Percentiles rank a stretch among this genome's conserved stretches.
phyloP scores from a whole-genome alignment of 2,888 invertebrate genomes.

The Andrena fulva region DNA sequence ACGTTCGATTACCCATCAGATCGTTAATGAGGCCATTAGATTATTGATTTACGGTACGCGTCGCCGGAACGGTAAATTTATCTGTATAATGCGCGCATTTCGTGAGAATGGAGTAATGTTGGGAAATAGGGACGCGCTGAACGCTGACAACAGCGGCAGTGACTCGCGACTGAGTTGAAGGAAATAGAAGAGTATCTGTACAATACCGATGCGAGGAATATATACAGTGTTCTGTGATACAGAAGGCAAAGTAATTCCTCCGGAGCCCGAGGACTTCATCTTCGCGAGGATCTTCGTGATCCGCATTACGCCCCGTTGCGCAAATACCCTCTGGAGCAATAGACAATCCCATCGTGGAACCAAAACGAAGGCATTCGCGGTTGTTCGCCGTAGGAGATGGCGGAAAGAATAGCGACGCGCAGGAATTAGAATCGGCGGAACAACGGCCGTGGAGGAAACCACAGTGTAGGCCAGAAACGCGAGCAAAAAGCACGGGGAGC shows the following conservation, averaged over 20 bases:
- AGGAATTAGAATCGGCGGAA: slow-evolving; percentile 35
- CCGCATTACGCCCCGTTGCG: slow-evolving; percentile 4
- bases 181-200: too few species aligned
- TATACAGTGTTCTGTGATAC: too few species aligned
- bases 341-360: not conserved
- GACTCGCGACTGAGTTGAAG: too few species aligned
- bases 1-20: slow-evolving; percentile 3
- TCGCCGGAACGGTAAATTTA: not conserved
- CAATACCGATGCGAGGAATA: too few species aligned
- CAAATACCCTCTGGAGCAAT: slow-evolving; percentile 34
- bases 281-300: not conserved
- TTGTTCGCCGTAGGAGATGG: not conserved
- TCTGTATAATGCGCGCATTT: too few species aligned
- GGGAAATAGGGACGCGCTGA: too few species aligned
- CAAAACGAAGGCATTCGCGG: not conserved
- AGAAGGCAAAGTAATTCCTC: too few species aligned
- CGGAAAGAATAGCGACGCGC: slow-evolving; percentile 30
- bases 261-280: not conserved
- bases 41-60: not conserved
- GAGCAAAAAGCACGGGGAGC: slow-evolving; percentile 36
- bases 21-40: not conserved
- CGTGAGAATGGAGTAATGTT: too few species aligned
- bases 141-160: too few species aligned
- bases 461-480: slow-evolving; percentile 9
- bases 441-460: slow-evolving; percentile 33